These are phyloP conservation scores for Phrynocephalus versicolor DNA, from an alignment of 2,113 vertebrate genomes.

Conservation along the genomic window DNA sequence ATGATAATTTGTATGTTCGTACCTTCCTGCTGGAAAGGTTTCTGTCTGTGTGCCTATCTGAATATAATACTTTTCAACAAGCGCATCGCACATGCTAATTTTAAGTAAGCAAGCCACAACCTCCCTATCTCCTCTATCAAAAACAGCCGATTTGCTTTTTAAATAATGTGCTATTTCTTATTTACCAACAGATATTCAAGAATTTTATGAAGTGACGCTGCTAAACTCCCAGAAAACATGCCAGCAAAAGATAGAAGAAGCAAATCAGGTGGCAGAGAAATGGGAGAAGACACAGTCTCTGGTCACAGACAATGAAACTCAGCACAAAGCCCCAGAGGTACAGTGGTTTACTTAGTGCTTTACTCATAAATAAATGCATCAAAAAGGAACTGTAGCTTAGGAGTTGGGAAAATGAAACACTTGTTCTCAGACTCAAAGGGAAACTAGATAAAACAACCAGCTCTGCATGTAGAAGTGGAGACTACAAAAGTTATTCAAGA, in stretches of 20 bases:
- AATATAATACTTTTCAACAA: background rate
- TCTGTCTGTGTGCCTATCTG: rapidly evolving
- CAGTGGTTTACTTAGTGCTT: slow-evolving; percentile 26
- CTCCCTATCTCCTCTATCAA: background rate
- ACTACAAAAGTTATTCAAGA: too few relatives aligned
- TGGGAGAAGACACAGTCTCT: slow-evolving; percentile 82
- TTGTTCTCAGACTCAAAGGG: background rate
- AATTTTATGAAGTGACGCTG: slow-evolving; percentile 94
- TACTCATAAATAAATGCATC: background rate
- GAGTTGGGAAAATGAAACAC: background rate
- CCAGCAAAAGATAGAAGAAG: slow-evolving; percentile 90
- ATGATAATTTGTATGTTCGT: background rate
- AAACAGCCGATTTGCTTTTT: slow-evolving; percentile 32
- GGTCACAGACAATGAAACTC: slow-evolving; percentile 64
- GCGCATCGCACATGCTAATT: background rate
- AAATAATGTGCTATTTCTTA: slow-evolving; percentile 33
- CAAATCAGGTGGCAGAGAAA: slow-evolving; percentile 86
- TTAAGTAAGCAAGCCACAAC: slow-evolving; percentile 13
- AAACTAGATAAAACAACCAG: too few relatives aligned
- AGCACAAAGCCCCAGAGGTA: slow-evolving; percentile 75
- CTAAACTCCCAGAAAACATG: slow-evolving; percentile 90
- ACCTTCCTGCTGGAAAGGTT: slow-evolving; percentile 8
- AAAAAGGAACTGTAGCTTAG: background rate
- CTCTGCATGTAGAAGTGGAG: too few relatives aligned
- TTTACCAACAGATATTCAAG: slow-evolving; percentile 89